Conservation (phyloP, 2,113 vertebrate genomes). For the Anguilla rostrata region DNA sequence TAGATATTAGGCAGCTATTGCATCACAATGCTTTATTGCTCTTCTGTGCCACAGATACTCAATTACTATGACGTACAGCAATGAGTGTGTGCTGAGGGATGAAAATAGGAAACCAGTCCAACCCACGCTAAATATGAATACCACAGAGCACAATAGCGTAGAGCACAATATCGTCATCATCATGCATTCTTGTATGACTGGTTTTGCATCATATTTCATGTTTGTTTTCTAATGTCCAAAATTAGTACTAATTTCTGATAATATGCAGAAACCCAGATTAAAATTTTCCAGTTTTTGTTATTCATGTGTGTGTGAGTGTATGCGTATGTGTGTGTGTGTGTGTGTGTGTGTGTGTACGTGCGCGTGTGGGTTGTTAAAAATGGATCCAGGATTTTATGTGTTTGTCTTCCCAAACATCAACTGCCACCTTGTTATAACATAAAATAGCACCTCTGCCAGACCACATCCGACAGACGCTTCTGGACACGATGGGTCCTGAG, state of each 20-base stretch:
- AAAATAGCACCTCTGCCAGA: not conserved
- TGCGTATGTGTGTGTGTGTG: not conserved
- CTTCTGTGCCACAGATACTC: not conserved
- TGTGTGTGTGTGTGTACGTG: not conserved
- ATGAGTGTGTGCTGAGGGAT: not conserved
- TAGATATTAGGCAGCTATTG: not conserved
- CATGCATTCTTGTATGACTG: no score
- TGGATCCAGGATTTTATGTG: not conserved
- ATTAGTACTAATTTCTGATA: no score
- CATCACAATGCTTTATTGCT: not conserved
- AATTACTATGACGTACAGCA: not conserved
- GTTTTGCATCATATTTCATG: no score
- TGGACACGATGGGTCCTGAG: not conserved
- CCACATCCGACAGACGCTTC: not conserved
- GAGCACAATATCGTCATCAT: no score
- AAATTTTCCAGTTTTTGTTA: no score
- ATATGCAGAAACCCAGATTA: no score
- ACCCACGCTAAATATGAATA: no score
- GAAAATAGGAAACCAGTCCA: no score
- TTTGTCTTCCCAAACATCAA: not conserved
- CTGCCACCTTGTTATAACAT: not conserved
- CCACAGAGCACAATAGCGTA: no score
- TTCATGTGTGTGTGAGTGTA: not conserved
- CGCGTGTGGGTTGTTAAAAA: not conserved
- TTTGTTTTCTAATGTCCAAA: no score